A percentile compares a stretch with the other conserved stretches of the same genome.
These are phyloP conservation scores for Neuroscelio doddi DNA, from an alignment of 2,888 invertebrate species.

Conservation along the genomic window DNA sequence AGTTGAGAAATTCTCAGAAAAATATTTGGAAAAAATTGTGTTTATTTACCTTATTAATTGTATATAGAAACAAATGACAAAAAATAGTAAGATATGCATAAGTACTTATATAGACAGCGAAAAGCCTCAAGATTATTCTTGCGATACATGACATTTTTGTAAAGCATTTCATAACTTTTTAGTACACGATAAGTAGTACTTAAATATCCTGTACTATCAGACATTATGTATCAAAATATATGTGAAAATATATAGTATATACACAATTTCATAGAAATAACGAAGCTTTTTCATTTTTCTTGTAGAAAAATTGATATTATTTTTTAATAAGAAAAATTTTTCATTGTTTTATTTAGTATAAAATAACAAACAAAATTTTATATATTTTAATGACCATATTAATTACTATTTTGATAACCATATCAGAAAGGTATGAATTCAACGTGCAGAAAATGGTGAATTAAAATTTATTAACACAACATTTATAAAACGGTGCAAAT, in stretches of 20 bases:
- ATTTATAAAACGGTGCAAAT: no score
- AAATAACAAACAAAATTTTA: no score
- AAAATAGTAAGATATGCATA: background rate
- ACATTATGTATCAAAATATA: background rate
- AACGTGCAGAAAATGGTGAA: no score
- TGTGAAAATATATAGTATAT: conserved; percentile 4
- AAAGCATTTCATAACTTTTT: background rate
- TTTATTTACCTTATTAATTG: conserved; percentile 4
- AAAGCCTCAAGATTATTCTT: conserved; percentile 6
- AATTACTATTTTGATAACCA: no score
- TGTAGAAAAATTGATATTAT: no score
- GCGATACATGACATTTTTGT: conserved; percentile 23
- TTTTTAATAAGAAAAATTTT: no score
- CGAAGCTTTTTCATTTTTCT: background rate
- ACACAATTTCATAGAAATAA: conserved; percentile 5
- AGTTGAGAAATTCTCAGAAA: no score
- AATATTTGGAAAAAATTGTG: no score
- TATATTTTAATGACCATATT: no score
- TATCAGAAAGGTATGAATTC: no score
- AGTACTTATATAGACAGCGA: conserved; percentile 12
- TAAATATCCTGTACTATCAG: background rate
- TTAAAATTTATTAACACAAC: no score
- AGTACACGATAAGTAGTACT: conserved; percentile 8
- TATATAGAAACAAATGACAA: conserved; percentile 2
- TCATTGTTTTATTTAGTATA: no score